These are phyloP conservation scores for Tholera decimalis DNA, from an alignment of 2,888 invertebrate species.

Conservation along the genomic window DNA sequence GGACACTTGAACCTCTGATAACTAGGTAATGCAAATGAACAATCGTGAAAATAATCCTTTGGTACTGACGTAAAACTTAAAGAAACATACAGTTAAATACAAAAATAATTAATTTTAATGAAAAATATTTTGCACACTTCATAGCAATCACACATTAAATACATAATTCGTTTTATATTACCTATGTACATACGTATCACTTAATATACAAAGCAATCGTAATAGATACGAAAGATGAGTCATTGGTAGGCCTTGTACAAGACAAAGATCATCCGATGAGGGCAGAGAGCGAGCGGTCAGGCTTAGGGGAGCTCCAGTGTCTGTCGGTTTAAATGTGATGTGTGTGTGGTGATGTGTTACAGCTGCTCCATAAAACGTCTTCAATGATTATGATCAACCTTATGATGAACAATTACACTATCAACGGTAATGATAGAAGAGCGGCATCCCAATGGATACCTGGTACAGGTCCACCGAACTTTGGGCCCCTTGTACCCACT, in stretches of 20 bases:
- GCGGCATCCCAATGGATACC: conserved; percentile 39
- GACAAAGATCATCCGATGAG: background rate
- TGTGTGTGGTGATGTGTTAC: background rate
- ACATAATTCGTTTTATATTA: background rate
- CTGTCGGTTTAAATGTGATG: background rate
- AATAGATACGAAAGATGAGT: background rate
- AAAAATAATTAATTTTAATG: background rate
- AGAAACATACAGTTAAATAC: too few species aligned
- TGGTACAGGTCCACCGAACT: conserved; percentile 62
- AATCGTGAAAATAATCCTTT: too few species aligned
- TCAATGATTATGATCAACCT: conserved; percentile 30
- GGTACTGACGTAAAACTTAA: background rate
- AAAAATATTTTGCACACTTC: background rate
- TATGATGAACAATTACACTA: conserved; percentile 24
- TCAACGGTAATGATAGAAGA: conserved; percentile 50
- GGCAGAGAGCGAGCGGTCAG: background rate
- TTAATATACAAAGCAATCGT: background rate
- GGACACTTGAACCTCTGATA: too few species aligned
- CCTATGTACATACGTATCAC: too few species aligned
- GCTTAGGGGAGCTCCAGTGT: background rate
- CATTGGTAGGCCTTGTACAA: background rate
- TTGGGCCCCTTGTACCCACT: conserved; percentile 54
- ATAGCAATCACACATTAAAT: background rate
- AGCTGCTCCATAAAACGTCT: background rate
- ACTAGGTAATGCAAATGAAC: too few species aligned